A percentile compares a stretch with the other conserved stretches of the same genome.
Conservation (phyloP, 1,140 invertebrate genomes). For the Euschistus heros region DNA sequence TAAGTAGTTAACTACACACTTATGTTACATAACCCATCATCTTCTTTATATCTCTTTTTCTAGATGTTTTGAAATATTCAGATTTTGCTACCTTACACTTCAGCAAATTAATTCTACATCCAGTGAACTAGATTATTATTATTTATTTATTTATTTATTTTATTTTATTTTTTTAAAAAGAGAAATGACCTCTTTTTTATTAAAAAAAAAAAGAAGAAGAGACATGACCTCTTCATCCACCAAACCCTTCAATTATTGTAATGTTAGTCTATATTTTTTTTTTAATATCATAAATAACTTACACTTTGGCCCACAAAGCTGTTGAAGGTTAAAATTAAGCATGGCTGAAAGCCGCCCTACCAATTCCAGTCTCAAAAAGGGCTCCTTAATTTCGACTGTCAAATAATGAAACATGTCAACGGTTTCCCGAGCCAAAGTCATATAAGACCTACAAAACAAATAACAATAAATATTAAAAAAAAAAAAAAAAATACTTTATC, state of each 20-base stretch:
- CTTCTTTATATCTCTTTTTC: too few species aligned
- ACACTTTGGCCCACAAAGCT: conserved; percentile 94
- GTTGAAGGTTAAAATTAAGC: conserved; percentile 94
- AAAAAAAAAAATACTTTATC: background rate
- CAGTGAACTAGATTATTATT: too few species aligned
- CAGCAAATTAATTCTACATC: too few species aligned
- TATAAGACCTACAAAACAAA: conserved; percentile 57
- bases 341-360: conserved; percentile 90
- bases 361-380: conserved; percentile 84
- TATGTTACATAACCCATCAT: too few species aligned
- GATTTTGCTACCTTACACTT: too few species aligned
- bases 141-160: background rate
- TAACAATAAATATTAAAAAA: background rate
- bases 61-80: too few species aligned
- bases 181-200: background rate
- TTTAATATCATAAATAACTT: conserved; percentile 25
- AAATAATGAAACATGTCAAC: conserved; percentile 98
- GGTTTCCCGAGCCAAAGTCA: conserved; percentile 89
- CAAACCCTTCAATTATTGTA: background rate
- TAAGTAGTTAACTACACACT: too few species aligned
- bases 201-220: background rate
- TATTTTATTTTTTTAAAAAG: conserved; percentile 1
- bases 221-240: background rate
- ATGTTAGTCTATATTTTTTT: background rate
- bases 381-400: conserved; percentile 85